These are phyloP conservation scores for Epinephelus cyanopodus DNA, from an alignment of 2,113 vertebrate species.

Conservation along the genomic window DNA sequence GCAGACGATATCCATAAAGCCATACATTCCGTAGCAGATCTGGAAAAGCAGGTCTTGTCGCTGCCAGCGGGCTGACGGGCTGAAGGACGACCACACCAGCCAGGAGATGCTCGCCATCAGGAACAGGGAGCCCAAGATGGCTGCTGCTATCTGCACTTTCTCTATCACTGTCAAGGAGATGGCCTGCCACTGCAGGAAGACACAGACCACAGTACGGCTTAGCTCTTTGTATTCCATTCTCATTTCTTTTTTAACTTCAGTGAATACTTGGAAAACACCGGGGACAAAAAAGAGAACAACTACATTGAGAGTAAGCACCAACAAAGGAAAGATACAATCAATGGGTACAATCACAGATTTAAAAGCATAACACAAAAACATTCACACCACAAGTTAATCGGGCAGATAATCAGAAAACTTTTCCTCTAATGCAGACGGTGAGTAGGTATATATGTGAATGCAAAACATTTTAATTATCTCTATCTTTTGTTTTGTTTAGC, in stretches of 20 bases:
- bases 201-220: slow-evolving; percentile 14
- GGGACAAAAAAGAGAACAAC: neutral
- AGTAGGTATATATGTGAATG: neutral
- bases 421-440: neutral
- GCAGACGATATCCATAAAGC: slow-evolving; percentile 99
- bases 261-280: neutral
- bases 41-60: slow-evolving; percentile 99
- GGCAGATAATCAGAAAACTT: slow-evolving; percentile 5
- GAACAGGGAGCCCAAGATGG: slow-evolving; percentile 97
- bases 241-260: neutral
- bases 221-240: neutral
- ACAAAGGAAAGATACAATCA: neutral
- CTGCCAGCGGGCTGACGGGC: slow-evolving; percentile 98
- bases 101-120: slow-evolving; percentile 99
- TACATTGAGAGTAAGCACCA: neutral
- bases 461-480: neutral
- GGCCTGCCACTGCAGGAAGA: slow-evolving; percentile 93
- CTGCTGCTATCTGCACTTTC: slow-evolving; percentile 98
- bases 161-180: slow-evolving; percentile 99
- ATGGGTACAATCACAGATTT: neutral
- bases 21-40: slow-evolving; percentile 99
- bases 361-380: slow-evolving; percentile 5
- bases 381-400: slow-evolving; percentile 2
- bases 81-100: slow-evolving; percentile 99
- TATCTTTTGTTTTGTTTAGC: neutral